A percentile compares a stretch with the other conserved stretches of the same genome.
Evolutionary conservation across 2,113 vertebrate species (phyloP).

Genomic region (Micronisus gabar): DNA sequence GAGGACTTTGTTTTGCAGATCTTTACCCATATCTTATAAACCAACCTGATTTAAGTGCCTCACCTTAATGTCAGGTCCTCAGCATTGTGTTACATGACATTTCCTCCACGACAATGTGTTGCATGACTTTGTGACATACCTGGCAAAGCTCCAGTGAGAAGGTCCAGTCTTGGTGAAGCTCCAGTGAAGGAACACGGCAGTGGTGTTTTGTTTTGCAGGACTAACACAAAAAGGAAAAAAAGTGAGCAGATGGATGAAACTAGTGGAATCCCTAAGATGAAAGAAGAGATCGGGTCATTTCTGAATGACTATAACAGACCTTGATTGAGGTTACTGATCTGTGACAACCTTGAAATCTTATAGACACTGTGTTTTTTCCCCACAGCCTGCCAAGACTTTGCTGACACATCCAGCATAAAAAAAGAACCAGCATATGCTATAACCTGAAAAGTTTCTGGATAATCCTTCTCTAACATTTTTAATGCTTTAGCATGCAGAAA

Average conservation of each 20-base stretch:
- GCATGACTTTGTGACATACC: not conserved
- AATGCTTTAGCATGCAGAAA: not conserved
- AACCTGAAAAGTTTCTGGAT: not conserved
- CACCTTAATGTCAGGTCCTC: not conserved
- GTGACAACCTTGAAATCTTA: constrained; percentile 39
- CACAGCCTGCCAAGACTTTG: constrained; percentile 25
- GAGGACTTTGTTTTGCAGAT: not conserved
- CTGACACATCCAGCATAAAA: not conserved
- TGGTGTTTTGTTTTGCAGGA: not conserved
- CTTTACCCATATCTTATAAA: not conserved
- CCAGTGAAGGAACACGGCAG: not conserved
- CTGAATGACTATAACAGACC: not conserved
- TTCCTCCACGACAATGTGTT: not conserved
- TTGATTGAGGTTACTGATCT: not conserved
- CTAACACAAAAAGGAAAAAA: not conserved
- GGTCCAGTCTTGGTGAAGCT: not conserved
- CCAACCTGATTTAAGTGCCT: not conserved
- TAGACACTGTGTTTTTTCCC: constrained; percentile 6
- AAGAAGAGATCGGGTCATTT: constrained; percentile 11
- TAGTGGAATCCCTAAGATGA: not conserved
- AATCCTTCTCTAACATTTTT: not conserved
- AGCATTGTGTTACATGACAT: not conserved
- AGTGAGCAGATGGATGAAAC: not conserved
- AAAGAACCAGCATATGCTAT: not conserved
- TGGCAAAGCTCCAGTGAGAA: not conserved